phyloP scores from a whole-genome alignment of 2,113 vertebrate species.

The Platichthys stellatus region DNA sequence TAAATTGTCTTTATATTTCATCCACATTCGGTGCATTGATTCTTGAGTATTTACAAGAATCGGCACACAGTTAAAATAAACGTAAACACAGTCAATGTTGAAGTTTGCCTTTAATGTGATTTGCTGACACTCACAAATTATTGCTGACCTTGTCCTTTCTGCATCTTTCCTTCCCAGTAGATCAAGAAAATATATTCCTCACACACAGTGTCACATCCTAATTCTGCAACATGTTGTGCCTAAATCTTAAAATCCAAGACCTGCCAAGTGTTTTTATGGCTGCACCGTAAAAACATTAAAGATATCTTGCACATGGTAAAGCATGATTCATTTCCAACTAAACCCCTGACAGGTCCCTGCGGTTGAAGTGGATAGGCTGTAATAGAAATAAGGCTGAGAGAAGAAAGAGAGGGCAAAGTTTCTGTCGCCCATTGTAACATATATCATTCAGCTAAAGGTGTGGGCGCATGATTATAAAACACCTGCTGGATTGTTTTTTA shows the following conservation, averaged over 20 bases:
- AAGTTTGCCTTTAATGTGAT: not conserved
- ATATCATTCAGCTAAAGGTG: not conserved
- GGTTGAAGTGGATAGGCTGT: constrained; percentile 18
- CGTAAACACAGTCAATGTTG: too few species aligned
- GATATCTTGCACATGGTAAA: not conserved
- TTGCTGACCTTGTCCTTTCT: not conserved
- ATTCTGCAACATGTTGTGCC: too few species aligned
- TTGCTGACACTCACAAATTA: not conserved
- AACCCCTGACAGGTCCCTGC: constrained; percentile 17
- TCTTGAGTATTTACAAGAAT: not conserved
- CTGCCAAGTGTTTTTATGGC: not conserved
- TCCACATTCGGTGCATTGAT: not conserved
- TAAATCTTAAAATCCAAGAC: not conserved
- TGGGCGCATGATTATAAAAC: constrained; percentile 14
- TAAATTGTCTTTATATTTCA: not conserved
- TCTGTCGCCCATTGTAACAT: not conserved
- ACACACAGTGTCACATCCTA: not conserved
- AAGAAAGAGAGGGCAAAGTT: not conserved
- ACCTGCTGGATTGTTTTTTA: not conserved
- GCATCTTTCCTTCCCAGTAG: not conserved
- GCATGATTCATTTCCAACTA: constrained; percentile 1
- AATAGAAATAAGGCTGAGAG: not conserved
- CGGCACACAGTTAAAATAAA: too few species aligned
- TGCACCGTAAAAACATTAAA: not conserved
- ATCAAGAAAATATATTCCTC: not conserved